Percentiles rank a stretch among this genome's conserved stretches.
phyloP scores from a whole-genome alignment of 2,797 vertebrate species.

The Coranthus polyacanthus region DNA sequence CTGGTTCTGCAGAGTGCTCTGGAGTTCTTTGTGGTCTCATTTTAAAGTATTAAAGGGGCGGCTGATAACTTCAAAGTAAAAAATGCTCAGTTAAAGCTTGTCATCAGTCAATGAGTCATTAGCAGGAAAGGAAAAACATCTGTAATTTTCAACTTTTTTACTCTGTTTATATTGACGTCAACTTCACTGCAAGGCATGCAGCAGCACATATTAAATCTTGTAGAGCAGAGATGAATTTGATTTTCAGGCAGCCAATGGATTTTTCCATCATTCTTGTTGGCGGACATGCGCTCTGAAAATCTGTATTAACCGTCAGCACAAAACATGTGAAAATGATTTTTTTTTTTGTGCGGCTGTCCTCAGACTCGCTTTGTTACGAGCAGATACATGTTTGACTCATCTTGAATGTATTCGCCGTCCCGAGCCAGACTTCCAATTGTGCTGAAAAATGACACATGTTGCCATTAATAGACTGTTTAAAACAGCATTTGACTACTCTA shows the following conservation, averaged over 20 bases:
- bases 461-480: slow-evolving; percentile 51
- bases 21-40: slow-evolving; percentile 17
- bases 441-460: slow-evolving; percentile 31
- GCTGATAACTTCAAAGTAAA: slow-evolving; percentile 80
- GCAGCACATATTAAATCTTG: slow-evolving; percentile 93
- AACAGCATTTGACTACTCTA: slow-evolving; percentile 45
- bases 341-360: slow-evolving; percentile 24
- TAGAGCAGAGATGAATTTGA: slow-evolving; percentile 96
- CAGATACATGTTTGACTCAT: slow-evolving; percentile 43
- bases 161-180: slow-evolving; percentile 94
- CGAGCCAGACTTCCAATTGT: slow-evolving; percentile 14
- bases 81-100: slow-evolving; percentile 87
- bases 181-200: slow-evolving; percentile 90
- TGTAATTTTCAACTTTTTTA: slow-evolving; percentile 90
- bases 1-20: neutral
- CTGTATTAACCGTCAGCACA: slow-evolving; percentile 60
- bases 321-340: slow-evolving; percentile 60
- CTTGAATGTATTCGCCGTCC: slow-evolving; percentile 38
- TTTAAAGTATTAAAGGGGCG: slow-evolving; percentile 15
- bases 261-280: slow-evolving; percentile 95
- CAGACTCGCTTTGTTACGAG: slow-evolving; percentile 37
- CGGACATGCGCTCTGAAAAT: slow-evolving; percentile 70
- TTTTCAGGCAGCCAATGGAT: slow-evolving; percentile 95
- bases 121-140: slow-evolving; percentile 69
- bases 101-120: slow-evolving; percentile 81